These are phyloP conservation scores for Cataglyphis livida DNA, from an alignment of 2,888 invertebrate genomes.

Conservation along the genomic window DNA sequence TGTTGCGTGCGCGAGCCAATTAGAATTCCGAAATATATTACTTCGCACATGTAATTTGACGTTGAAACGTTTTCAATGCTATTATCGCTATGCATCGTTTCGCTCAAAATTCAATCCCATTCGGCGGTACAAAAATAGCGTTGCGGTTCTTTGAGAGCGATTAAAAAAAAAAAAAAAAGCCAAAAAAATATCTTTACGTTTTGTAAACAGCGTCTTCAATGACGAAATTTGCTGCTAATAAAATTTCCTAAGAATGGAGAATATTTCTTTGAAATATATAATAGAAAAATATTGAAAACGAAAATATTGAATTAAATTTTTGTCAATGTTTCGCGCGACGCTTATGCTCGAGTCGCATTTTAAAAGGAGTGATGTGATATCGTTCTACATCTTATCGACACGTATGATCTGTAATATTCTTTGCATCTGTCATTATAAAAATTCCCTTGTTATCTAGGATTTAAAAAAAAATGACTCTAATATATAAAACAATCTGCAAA, in stretches of 20 bases:
- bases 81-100: constrained; percentile 37
- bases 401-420: not conserved
- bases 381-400: constrained; percentile 14
- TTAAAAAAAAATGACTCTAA: not conserved
- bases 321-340: constrained; percentile 67
- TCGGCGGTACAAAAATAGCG: not conserved
- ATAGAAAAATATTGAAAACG: constrained; percentile 83
- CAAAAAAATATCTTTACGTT: not conserved
- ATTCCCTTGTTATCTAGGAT: not conserved
- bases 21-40: constrained; percentile 50
- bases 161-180: too few relatives aligned
- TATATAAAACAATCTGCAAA: not conserved
- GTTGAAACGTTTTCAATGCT: constrained; percentile 44
- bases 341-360: constrained; percentile 77
- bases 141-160: not conserved
- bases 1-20: constrained; percentile 44
- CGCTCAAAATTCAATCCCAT: constrained; percentile 1
- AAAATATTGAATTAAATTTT: constrained; percentile 80
- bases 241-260: constrained; percentile 66
- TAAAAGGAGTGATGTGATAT: constrained; percentile 59
- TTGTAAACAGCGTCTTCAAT: too few relatives aligned
- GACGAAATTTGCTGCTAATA: not conserved
- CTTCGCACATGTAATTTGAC: constrained; percentile 44
- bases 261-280: constrained; percentile 69
- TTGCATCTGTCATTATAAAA: not conserved